These are phyloP conservation scores for Solen grandis DNA, from an alignment of 1,140 invertebrate genomes.

Conservation along the genomic window DNA sequence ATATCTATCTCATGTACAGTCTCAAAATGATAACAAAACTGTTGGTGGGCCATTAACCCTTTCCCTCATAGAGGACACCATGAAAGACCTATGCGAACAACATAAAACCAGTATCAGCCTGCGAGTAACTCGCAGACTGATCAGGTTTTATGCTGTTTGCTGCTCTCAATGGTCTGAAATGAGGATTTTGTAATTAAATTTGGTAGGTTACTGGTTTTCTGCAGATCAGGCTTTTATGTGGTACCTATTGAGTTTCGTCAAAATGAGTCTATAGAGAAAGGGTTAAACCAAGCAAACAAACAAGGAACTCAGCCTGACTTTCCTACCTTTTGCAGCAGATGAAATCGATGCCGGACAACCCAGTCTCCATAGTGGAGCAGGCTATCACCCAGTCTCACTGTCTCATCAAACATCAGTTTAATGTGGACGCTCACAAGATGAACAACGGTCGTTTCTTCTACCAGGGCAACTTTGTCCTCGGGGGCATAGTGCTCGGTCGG, in stretches of 20 bases:
- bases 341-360: slow-evolving; percentile 57
- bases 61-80: too few species aligned
- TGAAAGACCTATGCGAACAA: too few species aligned
- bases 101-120: too few species aligned
- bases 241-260: background rate
- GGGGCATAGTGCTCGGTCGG: slow-evolving; percentile 33
- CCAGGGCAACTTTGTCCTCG: slow-evolving; percentile 10
- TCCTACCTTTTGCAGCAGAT: slow-evolving; percentile 39
- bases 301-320: background rate
- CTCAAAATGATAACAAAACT: too few species aligned
- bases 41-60: too few species aligned
- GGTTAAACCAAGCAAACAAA: background rate
- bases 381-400: slow-evolving; percentile 61
- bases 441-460: slow-evolving; percentile 54
- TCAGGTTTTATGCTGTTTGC: background rate
- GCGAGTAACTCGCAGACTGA: too few species aligned
- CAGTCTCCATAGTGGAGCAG: slow-evolving; percentile 64
- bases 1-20: too few species aligned
- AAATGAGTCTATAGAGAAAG: background rate
- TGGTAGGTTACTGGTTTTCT: background rate
- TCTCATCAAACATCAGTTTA: slow-evolving; percentile 60
- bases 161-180: background rate
- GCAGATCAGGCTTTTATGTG: background rate
- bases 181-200: background rate
- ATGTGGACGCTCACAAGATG: slow-evolving; percentile 51